Evolutionary conservation across 2,888 invertebrate genomes (phyloP).

Genomic region (Oxycera nigricornis): DNA sequence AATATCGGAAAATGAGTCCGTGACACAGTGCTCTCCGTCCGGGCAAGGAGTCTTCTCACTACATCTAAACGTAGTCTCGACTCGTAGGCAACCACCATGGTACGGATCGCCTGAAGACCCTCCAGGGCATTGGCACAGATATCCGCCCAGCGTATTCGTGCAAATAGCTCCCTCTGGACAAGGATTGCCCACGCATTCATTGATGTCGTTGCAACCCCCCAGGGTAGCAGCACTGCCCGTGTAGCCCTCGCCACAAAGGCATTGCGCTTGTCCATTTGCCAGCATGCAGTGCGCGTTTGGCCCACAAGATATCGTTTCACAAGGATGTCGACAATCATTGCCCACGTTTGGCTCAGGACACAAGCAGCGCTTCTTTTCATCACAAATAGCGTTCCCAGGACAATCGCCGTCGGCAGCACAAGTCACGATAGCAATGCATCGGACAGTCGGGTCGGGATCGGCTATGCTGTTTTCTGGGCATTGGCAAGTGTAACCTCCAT

Average conservation of each 20-base stretch:
- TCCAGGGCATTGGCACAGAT: conserved; percentile 86
- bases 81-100: conserved; percentile 75
- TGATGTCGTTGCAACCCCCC: conserved; percentile 83
- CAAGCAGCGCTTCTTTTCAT: conserved; percentile 76
- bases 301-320: conserved; percentile 83
- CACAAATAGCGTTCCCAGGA: conserved; percentile 89
- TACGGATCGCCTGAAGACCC: conserved; percentile 83
- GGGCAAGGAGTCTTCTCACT: conserved; percentile 80
- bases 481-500: conserved; percentile 79
- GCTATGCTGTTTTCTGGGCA: conserved; percentile 84
- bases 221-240: conserved; percentile 68
- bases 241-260: conserved; percentile 83
- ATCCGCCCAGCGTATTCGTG: conserved; percentile 85
- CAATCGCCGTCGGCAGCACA: conserved; percentile 80
- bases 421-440: conserved; percentile 82
- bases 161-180: conserved; percentile 88
- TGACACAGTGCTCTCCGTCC: conserved; percentile 83
- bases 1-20: conserved; percentile 74
- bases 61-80: conserved; percentile 72
- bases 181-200: conserved; percentile 84
- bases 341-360: conserved; percentile 92
- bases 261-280: conserved; percentile 81
- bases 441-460: conserved; percentile 82
- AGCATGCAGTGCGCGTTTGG: conserved; percentile 90
- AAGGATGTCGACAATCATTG: conserved; percentile 92